Conservation (phyloP, 2,113 vertebrate genomes). For the Calyptomena viridis region DNA sequence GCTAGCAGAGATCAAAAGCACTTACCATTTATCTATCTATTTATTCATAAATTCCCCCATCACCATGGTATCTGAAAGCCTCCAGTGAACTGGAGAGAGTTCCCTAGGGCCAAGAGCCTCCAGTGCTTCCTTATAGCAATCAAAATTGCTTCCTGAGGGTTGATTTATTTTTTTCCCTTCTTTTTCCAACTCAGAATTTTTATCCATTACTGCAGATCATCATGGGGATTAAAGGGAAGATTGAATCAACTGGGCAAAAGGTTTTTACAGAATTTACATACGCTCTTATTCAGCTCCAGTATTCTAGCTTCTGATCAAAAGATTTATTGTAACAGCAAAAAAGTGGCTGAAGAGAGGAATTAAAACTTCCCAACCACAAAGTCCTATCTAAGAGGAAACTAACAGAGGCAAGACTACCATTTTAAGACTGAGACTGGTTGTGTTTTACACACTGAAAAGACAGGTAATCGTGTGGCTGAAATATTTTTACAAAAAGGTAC, state of each 20-base stretch:
- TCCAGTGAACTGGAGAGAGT: conserved; percentile 20
- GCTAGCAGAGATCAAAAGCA: conserved; percentile 60
- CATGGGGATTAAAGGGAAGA: conserved; percentile 40
- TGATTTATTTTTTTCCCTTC: neutral
- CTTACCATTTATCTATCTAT: conserved; percentile 47
- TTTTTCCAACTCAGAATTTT: conserved; percentile 29
- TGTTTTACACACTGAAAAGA: neutral
- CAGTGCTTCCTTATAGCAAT: conserved; percentile 46
- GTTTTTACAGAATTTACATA: conserved; percentile 41
- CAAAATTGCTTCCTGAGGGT: conserved; percentile 33
- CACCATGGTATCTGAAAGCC: conserved; percentile 45
- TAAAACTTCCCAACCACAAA: neutral
- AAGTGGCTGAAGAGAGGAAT: neutral
- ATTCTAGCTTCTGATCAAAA: conserved; percentile 14
- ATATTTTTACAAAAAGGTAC: neutral
- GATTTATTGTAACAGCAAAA: neutral
- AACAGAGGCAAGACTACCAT: neutral
- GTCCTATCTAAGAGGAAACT: neutral
- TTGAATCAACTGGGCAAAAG: conserved; percentile 37
- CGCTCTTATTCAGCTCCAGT: neutral
- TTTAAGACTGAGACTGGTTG: neutral
- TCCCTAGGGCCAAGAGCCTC: conserved; percentile 24
- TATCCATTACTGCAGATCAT: conserved; percentile 42
- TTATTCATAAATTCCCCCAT: conserved; percentile 42
- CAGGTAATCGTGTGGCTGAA: neutral